A percentile compares a stretch with the other conserved stretches of the same genome.
phyloP scores from a whole-genome alignment of 2,888 invertebrate genomes.

The Alloplasta piceator region DNA sequence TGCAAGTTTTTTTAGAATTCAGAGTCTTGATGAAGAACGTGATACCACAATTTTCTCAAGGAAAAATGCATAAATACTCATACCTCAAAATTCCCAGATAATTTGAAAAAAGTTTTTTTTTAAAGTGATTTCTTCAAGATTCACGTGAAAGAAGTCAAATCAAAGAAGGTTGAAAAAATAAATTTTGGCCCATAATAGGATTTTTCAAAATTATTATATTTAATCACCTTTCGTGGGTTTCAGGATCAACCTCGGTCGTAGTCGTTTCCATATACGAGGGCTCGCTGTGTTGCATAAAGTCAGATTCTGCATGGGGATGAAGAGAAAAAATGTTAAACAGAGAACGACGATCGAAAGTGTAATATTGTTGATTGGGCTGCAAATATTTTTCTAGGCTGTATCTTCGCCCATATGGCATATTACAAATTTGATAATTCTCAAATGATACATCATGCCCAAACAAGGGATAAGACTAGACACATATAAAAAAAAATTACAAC shows the following conservation, averaged over 20 bases:
- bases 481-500: conserved; percentile 81
- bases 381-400: conserved; percentile 68
- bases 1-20: too few relatives aligned
- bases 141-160: too few relatives aligned
- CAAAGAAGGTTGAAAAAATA: not conserved
- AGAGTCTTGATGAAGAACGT: too few relatives aligned
- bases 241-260: conserved; percentile 84
- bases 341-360: conserved; percentile 5
- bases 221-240: conserved; percentile 84
- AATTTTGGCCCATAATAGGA: not conserved
- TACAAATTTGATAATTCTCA: conserved; percentile 67
- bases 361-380: conserved; percentile 21
- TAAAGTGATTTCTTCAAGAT: too few relatives aligned
- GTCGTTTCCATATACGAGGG: conserved; percentile 85
- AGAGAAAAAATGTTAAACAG: conserved; percentile 49
- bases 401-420: conserved; percentile 75
- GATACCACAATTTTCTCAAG: too few relatives aligned
- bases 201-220: conserved; percentile 16
- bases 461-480: conserved; percentile 81
- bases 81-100: too few relatives aligned
- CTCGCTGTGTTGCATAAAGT: conserved; percentile 86
- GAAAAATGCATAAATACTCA: too few relatives aligned
- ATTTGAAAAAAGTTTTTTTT: too few relatives aligned
- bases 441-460: conserved; percentile 82
- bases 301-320: conserved; percentile 84